Base-by-base conservation (phyloP, 2,113 vertebrate species). In the Pollimyrus isidori region DNA sequence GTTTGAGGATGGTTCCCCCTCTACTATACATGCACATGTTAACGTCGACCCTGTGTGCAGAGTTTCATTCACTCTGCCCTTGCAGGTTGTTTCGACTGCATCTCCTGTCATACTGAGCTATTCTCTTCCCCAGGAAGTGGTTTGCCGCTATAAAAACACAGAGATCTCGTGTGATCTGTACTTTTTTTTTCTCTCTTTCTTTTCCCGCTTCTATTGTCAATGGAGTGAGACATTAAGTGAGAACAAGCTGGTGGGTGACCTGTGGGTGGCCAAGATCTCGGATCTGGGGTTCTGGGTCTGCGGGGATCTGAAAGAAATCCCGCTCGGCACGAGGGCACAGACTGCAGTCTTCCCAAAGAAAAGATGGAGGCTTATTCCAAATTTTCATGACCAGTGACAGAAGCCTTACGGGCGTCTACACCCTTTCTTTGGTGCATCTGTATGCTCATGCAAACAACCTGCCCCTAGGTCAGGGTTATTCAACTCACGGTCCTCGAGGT, bases 61-160 rank as follows among this genome's bases (percentile, higher is more conserved):
- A 46, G 50, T 80, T 89, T 42, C 88, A 56, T 49, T 53, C 88
- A 69, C 23, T 26, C 4, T 10, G 26, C 30, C 13, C 76, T 53
- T 35, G 80, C 76, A 89, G 9, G 17, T 23, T 42, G 89, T 46
- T 62, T 87, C 65, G 3, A 53, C 84, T 52, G 19, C 85, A 30
- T 65, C 89, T 50, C 58, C 89, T 76, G 46, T 53, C 45, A 87
- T 80, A 84, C 85, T n/a, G 89, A 46, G 73, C 62, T 87, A 89
- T 80, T 89, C 85, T 89, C 48, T 87, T 89, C 85, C 89, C 76
- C 45, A 89, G 89, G 89, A 89, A 76, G 89, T 89, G 89, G 89
- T 76, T 30, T 30, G 86, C 89, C 49, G 85, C 85, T 87, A 89
- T 89, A 87, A 46, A 89, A 89, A 89, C 84, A 76, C 26, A 86